A percentile compares a stretch with the other conserved stretches of the same genome.
Conservation (phyloP, 2,797 vertebrate genomes). For the Heliangelus exortis region DNA sequence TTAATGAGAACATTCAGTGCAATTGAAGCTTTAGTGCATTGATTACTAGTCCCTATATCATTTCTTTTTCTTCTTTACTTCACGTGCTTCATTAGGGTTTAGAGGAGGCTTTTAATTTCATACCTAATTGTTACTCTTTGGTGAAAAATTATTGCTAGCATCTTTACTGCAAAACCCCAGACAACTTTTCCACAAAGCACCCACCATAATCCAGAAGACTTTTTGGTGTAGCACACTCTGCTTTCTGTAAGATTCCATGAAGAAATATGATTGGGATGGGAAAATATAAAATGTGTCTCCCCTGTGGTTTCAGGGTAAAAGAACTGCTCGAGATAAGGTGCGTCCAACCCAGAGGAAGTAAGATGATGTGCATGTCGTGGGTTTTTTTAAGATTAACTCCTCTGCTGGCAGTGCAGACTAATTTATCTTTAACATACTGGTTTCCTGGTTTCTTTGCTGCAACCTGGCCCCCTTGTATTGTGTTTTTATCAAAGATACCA, state of each 20-base stretch:
- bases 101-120: background rate
- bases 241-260: background rate
- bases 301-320: constrained; percentile 85
- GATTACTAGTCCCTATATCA: background rate
- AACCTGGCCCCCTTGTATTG: background rate
- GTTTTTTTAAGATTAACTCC: constrained; percentile 60
- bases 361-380: constrained; percentile 77
- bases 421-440: constrained; percentile 18
- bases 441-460: constrained; percentile 34
- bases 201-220: background rate
- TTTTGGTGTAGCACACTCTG: background rate
- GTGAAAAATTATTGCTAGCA: background rate
- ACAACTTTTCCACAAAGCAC: background rate
- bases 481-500: background rate
- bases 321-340: constrained; percentile 85
- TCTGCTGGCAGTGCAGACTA: constrained; percentile 47
- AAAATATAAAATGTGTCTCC: constrained; percentile 11
- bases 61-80: background rate
- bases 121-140: background rate
- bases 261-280: background rate
- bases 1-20: background rate
- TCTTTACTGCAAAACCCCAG: background rate
- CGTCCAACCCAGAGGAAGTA: constrained; percentile 81
- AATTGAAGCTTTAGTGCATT: background rate
- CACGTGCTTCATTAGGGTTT: background rate